Base-by-base conservation (phyloP, 2,888 invertebrate genomes). In the Matsumyia berberina region DNA sequence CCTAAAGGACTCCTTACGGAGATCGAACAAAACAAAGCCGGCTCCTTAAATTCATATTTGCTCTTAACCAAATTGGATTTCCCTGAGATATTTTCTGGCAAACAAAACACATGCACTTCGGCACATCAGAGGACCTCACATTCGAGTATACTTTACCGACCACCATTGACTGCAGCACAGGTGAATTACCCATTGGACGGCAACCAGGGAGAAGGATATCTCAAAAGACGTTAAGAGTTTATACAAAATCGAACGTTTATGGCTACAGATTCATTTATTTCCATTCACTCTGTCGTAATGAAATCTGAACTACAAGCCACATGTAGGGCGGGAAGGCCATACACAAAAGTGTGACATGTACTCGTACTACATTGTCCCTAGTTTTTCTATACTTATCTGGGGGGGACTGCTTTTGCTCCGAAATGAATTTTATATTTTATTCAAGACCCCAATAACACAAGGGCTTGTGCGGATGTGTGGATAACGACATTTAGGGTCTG, bases 51-150 rank as follows among this genome's bases (percentile, higher is more conserved):
- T 69, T 80, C 74, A 80, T 74, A 74, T 85, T 85, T 85, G 64
- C 70, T 70, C 64, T 85, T 64, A 66, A 29, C 74, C 64, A 85
- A 80, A 85, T 80, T 85, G 64, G 74, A 74, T 85, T 85, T 85
- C 24, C 44, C 64, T 58, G 33, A 64, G 42, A 74, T 74, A 85
- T 69, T 80, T 69, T 70, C 62, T 42, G 51, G 51, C 57, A 85
- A 74, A 70, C 53, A 67, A 9, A 31, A 35, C 53, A 60, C 53
- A 66, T 46, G 35, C n/a, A 51, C 44, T 31, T 31, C 29, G 42
- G 29, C n/a, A 39, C 12, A 42, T 42, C 60, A 69, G 53, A 62
- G 15, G 15, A 42, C 51, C 37, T 57, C 62, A 64, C 15, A 62
- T 82, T 70, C 12, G 29, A 42, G 33, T 60, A 58, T 12, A 72